A percentile compares a stretch with the other conserved stretches of the same genome.
Evolutionary conservation across 2,113 vertebrate species (phyloP).

Genomic region (Sturnira hondurensis): DNA sequence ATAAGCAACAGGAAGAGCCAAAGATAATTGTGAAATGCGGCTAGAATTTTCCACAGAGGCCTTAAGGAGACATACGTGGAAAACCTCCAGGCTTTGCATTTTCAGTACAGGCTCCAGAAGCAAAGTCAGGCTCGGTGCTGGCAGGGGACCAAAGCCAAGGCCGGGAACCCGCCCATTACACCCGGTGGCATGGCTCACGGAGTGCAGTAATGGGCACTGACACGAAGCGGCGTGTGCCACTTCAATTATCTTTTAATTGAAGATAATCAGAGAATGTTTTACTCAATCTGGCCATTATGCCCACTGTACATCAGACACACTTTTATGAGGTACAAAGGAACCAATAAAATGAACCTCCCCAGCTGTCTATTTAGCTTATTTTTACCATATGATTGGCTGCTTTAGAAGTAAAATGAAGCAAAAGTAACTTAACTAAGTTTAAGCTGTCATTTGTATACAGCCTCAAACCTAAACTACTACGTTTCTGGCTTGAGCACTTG

Average conservation of each 20-base stretch:
- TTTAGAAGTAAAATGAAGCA: not conserved
- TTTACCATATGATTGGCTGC: not conserved
- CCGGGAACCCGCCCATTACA: not conserved
- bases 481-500: not conserved
- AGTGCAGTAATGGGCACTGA: not conserved
- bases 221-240: not conserved
- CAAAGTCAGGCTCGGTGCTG: not conserved
- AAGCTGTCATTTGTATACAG: not conserved
- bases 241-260: not conserved
- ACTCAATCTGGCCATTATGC: not conserved
- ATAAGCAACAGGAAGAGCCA: not conserved
- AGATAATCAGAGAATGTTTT: not conserved
- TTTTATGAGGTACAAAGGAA: not conserved
- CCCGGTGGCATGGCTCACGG: not conserved
- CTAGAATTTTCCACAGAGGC: not conserved
- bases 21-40: not conserved
- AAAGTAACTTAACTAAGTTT: not conserved
- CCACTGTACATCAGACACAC: not conserved
- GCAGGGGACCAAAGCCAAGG: not conserved
- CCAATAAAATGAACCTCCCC: not conserved
- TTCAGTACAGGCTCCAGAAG: not conserved
- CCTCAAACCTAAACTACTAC: not conserved
- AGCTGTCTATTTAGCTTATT: not conserved
- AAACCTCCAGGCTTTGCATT: not conserved
- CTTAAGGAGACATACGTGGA: not conserved